Evolutionary conservation across 2,888 invertebrate species (phyloP).

Genomic region (Andrena minutula): DNA sequence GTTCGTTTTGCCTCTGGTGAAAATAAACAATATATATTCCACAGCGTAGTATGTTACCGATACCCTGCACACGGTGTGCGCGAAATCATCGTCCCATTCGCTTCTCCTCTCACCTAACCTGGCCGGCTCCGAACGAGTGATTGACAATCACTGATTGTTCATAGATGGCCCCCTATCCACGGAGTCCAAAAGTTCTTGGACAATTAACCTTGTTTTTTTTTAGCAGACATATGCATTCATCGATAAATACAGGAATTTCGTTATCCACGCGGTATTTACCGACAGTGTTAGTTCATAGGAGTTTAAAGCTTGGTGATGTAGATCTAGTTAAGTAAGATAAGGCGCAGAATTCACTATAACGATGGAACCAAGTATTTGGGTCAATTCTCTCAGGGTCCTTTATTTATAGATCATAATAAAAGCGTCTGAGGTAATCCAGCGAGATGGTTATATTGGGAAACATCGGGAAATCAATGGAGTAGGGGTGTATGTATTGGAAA

Average conservation of each 20-base stretch:
- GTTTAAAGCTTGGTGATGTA: background rate
- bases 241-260: too few species aligned
- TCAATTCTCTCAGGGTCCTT: conserved; percentile 19
- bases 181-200: too few species aligned
- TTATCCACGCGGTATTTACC: too few species aligned
- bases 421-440: conserved; percentile 13
- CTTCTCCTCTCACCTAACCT: background rate
- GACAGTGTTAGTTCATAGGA: background rate
- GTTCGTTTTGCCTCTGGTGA: conserved; percentile 65
- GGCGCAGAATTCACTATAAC: background rate
- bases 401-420: conserved; percentile 51
- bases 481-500: background rate
- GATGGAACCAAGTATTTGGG: conserved; percentile 6
- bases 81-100: background rate
- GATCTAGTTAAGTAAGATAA: background rate
- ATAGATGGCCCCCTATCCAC: background rate
- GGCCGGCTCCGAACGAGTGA: too few species aligned
- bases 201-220: too few species aligned
- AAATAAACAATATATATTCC: conserved; percentile 66
- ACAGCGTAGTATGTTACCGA: conserved; percentile 51
- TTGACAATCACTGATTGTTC: too few species aligned
- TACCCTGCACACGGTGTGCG: conserved; percentile 22
- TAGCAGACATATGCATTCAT: too few species aligned
- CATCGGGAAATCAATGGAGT: conserved; percentile 44
- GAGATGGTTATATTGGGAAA: conserved; percentile 44